These are phyloP conservation scores for Mus pahari DNA, from an alignment of 2,113 vertebrate species.

Conservation along the genomic window DNA sequence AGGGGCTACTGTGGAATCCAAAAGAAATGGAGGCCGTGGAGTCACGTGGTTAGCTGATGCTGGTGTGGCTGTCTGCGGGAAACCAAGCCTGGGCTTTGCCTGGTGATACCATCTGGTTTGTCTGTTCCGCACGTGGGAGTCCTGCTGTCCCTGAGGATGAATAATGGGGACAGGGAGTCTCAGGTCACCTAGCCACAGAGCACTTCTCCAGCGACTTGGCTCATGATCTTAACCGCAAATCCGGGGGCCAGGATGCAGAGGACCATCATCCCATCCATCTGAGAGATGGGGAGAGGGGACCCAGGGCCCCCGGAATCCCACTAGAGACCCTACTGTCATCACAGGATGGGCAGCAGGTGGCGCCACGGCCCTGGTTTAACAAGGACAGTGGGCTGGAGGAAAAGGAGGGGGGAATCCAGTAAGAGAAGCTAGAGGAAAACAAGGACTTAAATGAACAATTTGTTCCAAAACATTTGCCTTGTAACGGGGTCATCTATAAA, in stretches of 20 bases:
- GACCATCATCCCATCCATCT: neutral
- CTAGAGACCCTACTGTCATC: constrained; percentile 47
- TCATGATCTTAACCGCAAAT: constrained; percentile 15
- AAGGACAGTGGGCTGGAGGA: constrained; percentile 69
- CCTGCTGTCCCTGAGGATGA: neutral
- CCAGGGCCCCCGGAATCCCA: neutral
- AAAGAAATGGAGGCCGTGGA: rapidly evolving
- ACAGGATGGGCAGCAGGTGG: constrained; percentile 80
- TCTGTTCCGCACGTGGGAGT: neutral
- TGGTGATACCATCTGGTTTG: rapidly evolving
- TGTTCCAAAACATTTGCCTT: constrained; percentile 89
- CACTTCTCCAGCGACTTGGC: neutral
- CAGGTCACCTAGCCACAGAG: constrained; percentile 3
- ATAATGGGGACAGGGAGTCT: neutral
- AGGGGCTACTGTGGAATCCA: neutral
- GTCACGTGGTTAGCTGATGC: neutral
- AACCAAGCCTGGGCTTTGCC: neutral
- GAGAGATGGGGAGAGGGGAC: neutral
- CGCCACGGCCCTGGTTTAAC: constrained; percentile 81
- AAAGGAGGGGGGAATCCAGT: constrained; percentile 42
- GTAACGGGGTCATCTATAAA: constrained; percentile 88
- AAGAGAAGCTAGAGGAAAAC: constrained; percentile 82
- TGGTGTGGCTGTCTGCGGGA: neutral
- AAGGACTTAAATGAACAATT: constrained; percentile 84
- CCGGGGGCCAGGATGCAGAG: neutral